phyloP scores from a whole-genome alignment of 2,888 invertebrate species.

The Escarpia spicata region DNA sequence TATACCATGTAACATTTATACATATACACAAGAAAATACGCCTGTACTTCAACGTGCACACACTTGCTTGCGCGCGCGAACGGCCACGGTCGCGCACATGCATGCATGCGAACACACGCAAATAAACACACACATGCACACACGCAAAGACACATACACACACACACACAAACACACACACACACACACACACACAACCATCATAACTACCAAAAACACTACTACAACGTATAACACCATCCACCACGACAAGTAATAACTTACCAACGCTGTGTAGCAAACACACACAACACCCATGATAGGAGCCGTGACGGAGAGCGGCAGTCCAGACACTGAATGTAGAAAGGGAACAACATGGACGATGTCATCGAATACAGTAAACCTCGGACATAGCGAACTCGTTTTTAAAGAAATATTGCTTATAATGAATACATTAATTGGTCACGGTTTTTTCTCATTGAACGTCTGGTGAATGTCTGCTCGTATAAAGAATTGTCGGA shows the following conservation, averaged over 20 bases:
- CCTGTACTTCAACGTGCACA: no score
- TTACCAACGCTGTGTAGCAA: neutral
- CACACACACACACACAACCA: neutral
- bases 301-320: neutral
- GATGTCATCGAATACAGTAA: no score
- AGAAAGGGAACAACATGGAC: neutral
- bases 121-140: neutral
- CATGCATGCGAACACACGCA: neutral
- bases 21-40: neutral
- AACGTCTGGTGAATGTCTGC: no score
- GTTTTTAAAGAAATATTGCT: no score
- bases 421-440: no score
- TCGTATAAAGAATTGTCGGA: no score
- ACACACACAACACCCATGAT: neutral
- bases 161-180: neutral
- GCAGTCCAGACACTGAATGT: slow-evolving; percentile 7
- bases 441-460: no score
- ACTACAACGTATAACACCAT: neutral
- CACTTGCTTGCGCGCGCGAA: no score
- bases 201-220: no score
- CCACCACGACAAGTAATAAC: neutral
- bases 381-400: no score
- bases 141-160: neutral
- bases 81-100: neutral
- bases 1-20: no score